Base-by-base conservation (phyloP, 2,797 vertebrate genomes). In the Morus bassanus region DNA sequence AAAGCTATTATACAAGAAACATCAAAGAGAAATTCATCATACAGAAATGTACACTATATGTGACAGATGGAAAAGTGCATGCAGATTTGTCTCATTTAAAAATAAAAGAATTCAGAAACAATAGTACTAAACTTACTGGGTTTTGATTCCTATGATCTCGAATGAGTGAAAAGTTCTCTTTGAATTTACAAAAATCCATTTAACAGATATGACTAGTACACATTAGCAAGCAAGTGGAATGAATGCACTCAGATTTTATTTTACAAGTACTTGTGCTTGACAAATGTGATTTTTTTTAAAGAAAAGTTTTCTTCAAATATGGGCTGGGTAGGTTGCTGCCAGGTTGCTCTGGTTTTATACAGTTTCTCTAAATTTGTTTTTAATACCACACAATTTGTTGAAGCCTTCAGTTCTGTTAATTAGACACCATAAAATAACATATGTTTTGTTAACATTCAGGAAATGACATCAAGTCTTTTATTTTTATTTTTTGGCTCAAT, bases 61-160 rank as follows among this genome's bases (percentile, higher is more conserved):
- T 98, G 98, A 98, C 98, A 99, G 98, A 98, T 98, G 98, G 98
- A 98, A 98, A 99, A 98, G 97, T 98, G 98, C 99, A 99, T 99
- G 99, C 99, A 99, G 98, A 99, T 98, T 97, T 97, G 98, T 97
- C 98, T 98, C 97, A 97, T 98, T 95, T 97, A 98, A 98, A 97
- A 97, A 97, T 97, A 97, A 96, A 98, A 96, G 91, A 98, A 98
- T 96, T 97, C 97, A 97, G 98, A 98, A 99, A 98, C 98, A 98
- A 98, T 97, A 95, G 80, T 89, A 95, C 96, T 97, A 97, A 98
- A 97, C 74, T 97, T 91, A 97, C 97, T 95, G 97, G 60, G 89
- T 35, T 94, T 96, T 91, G 96, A 95, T 98, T 98, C 98, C 98
- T 98, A 98, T 97, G 95, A 95, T 98, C 97, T 98, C 88, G 59